These are phyloP conservation scores for Caprella mutica DNA, from an alignment of 2,888 invertebrate genomes.

Conservation along the genomic window DNA sequence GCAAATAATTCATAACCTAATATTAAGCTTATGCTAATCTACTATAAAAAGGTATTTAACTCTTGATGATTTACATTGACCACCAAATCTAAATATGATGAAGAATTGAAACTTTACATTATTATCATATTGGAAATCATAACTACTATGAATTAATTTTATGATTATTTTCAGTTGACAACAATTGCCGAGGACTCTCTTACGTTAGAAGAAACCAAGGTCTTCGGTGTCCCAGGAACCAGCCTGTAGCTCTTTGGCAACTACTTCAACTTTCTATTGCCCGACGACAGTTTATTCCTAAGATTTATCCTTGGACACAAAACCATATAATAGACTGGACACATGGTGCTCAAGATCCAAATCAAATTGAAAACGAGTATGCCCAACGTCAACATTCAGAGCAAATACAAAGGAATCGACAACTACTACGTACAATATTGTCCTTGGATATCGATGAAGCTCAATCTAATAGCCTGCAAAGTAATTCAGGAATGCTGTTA, in stretches of 20 bases:
- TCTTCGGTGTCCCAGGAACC: constrained; percentile 31
- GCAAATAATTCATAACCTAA: too few species aligned
- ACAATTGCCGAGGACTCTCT: constrained; percentile 28
- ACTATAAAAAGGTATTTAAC: too few species aligned
- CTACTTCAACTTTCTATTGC: constrained; percentile 28
- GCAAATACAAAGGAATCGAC: constrained; percentile 7
- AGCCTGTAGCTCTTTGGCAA: constrained; percentile 32
- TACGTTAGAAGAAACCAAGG: constrained; percentile 21
- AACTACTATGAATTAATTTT: not conserved
- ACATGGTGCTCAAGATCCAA: not conserved
- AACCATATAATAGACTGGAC: not conserved
- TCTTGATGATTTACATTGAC: too few species aligned
- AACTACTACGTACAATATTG: not conserved
- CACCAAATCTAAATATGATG: too few species aligned
- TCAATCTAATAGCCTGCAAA: not conserved
- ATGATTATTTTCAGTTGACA: constrained; percentile 12
- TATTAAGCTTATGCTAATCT: too few species aligned
- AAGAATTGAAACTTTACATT: too few species aligned
- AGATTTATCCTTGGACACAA: not conserved
- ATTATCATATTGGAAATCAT: not conserved
- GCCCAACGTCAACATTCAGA: not conserved
- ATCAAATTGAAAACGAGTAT: not conserved
- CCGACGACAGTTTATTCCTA: constrained; percentile 10
- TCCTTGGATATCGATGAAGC: constrained; percentile 2
- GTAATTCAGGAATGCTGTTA: not conserved